Evolutionary conservation across 2,797 vertebrate species (phyloP).

Genomic region (Columba guinea): DNA sequence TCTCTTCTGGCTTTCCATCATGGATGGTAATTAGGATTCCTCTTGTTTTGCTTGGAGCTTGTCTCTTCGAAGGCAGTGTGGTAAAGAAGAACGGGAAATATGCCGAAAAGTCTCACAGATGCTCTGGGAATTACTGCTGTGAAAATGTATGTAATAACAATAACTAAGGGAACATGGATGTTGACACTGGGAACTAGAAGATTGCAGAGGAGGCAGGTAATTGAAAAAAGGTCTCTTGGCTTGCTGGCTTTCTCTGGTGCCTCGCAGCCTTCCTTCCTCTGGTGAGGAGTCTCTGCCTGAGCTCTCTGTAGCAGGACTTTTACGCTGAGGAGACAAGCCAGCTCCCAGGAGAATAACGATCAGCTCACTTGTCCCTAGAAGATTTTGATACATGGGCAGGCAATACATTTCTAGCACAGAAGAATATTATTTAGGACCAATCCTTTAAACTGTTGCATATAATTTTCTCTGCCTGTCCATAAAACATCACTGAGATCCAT

Average conservation of each 20-base stretch:
- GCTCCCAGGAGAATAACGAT: background rate
- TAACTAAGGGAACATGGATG: background rate
- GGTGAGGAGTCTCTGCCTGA: background rate
- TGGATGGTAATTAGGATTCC: background rate
- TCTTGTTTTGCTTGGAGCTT: background rate
- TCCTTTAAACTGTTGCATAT: background rate
- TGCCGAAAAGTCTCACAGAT: background rate
- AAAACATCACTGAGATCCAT: background rate
- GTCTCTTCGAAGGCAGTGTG: background rate
- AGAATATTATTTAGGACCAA: background rate
- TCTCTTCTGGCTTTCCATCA: background rate
- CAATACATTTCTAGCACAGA: background rate
- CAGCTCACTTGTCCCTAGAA: background rate
- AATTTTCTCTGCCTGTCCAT: background rate
- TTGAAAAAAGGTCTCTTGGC: background rate
- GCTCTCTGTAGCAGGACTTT: background rate
- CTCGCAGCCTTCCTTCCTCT: background rate
- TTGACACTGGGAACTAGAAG: background rate
- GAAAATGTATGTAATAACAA: background rate
- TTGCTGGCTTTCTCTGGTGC: background rate
- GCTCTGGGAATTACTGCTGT: background rate
- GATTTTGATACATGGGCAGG: background rate
- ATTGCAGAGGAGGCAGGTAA: background rate
- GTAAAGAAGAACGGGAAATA: background rate
- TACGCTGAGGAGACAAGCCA: background rate